Base-by-base conservation (phyloP, 2,797 vertebrate genomes). In the Synanceia verrucosa region DNA sequence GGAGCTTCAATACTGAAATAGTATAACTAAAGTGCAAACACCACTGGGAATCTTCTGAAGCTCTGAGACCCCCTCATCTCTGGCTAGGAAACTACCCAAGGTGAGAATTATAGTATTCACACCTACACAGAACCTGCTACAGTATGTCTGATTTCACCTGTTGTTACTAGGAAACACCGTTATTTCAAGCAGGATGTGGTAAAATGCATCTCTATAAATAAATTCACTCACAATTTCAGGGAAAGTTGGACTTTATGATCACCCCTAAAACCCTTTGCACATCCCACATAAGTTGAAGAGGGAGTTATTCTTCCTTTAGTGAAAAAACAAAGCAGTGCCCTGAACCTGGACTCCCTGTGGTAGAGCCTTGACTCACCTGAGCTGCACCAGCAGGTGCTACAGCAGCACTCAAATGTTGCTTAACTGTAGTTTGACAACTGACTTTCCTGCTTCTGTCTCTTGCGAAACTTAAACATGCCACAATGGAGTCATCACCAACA, bases 91-190 rank as follows among this genome's bases (percentile, higher is more conserved):
- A 85, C 78, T 73, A 80, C 66, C 79, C 64, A 66, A 80, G 63
- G 73, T 85, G 81, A 79, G 77, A 84, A 83, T 83, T 65, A 60
- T 76, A 75, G 72, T 78, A 82, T 79, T 83, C 76, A 87, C 82
- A 78, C 80, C 65, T 68, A 65, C 66, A 71, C 73, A 73, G 46
- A 85, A 65, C 53, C 51, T 70, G 67, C 65, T 48, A n/a, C 29
- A 70, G 31, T 51, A 47, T 52, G 24, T 82, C 43, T 56, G 33
- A 70, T 76, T 79, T 62, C 55, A 59, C 72, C 44, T 55, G 56
- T 36, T 64, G 11, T 55, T 60, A 23, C 29, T 18, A 43, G 11
- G 37, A 51, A 46, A 63, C 13, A 31, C 12, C 46, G 19, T 56
- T 1, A 19, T 50, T 44, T 73, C 41, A 65, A 51, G 63, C 24